phyloP scores from a whole-genome alignment of 2,113 vertebrate genomes.

The Carettochelys insculpta region DNA sequence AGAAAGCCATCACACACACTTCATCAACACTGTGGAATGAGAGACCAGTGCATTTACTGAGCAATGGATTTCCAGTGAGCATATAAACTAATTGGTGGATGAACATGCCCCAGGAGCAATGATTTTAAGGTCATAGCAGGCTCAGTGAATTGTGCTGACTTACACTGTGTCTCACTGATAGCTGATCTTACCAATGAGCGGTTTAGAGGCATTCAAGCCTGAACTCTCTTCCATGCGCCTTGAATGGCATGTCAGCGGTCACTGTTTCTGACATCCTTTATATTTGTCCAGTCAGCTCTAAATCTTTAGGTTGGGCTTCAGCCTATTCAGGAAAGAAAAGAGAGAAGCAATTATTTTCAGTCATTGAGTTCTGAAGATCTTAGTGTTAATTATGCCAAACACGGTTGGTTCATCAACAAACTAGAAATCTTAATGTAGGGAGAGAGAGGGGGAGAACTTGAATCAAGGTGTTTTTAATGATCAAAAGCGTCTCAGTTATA shows the following conservation, averaged over 20 bases:
- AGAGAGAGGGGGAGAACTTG: conserved; percentile 35
- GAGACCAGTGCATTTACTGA: conserved; percentile 79
- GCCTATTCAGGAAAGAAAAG: conserved; percentile 87
- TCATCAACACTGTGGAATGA: conserved; percentile 88
- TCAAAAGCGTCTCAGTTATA: conserved; percentile 57
- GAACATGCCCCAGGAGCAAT: conserved; percentile 85
- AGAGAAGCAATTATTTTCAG: conserved; percentile 94
- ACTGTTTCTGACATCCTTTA: conserved; percentile 90
- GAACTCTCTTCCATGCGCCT: conserved; percentile 85
- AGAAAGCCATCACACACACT: conserved; percentile 87
- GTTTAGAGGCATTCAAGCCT: conserved; percentile 87
- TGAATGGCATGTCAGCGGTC: conserved; percentile 89
- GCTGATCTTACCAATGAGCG: conserved; percentile 89
- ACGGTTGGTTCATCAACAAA: conserved; percentile 84
- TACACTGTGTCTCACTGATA: conserved; percentile 85
- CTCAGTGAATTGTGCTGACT: conserved; percentile 91
- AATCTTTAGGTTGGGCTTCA: conserved; percentile 88
- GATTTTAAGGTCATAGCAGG: conserved; percentile 91
- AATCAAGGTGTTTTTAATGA: conserved; percentile 69
- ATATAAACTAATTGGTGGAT: conserved; percentile 86
- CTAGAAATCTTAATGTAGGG: conserved; percentile 75
- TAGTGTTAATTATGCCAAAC: conserved; percentile 91
- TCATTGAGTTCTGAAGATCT: conserved; percentile 92
- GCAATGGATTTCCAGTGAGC: conserved; percentile 81
- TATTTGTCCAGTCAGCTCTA: conserved; percentile 94